phyloP scores from a whole-genome alignment of 2,113 vertebrate species.

The Kryptolebias marmoratus region DNA sequence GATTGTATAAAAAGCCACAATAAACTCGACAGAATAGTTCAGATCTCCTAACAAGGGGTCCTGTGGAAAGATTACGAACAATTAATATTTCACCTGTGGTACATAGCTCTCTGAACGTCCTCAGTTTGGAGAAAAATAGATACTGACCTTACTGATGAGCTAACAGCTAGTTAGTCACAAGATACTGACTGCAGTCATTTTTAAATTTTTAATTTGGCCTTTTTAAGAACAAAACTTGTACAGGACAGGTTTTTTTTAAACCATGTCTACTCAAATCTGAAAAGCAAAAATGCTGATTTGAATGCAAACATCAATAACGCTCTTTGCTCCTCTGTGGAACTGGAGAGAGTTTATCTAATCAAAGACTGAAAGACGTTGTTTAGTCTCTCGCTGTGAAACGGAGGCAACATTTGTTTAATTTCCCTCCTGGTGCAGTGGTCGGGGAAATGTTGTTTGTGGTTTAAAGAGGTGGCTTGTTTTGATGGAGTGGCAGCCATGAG shows the following conservation, averaged over 20 bases:
- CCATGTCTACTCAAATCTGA: neutral
- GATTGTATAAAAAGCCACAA: no score
- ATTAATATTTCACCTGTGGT: no score
- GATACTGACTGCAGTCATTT: no score
- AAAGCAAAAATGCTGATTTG: neutral
- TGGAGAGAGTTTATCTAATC: neutral
- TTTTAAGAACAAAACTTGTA: no score
- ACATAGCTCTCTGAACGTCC: no score
- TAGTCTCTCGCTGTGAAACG: neutral
- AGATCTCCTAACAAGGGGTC: no score
- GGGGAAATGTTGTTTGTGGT: slow-evolving; percentile 19
- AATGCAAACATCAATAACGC: neutral
- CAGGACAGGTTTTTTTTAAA: neutral
- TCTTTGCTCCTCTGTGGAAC: neutral
- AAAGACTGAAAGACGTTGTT: neutral
- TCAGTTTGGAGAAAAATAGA: no score
- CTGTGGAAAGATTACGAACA: no score
- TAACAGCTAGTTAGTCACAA: no score
- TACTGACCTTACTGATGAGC: no score
- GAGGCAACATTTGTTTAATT: neutral
- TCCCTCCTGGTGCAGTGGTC: neutral
- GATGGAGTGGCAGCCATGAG: slow-evolving; percentile 51
- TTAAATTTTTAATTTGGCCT: no score
- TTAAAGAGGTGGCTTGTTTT: slow-evolving; percentile 15
- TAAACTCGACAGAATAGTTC: no score